Evolutionary conservation across 2,797 vertebrate species (phyloP).

Genomic region (Hyperoplus lanceolatus): DNA sequence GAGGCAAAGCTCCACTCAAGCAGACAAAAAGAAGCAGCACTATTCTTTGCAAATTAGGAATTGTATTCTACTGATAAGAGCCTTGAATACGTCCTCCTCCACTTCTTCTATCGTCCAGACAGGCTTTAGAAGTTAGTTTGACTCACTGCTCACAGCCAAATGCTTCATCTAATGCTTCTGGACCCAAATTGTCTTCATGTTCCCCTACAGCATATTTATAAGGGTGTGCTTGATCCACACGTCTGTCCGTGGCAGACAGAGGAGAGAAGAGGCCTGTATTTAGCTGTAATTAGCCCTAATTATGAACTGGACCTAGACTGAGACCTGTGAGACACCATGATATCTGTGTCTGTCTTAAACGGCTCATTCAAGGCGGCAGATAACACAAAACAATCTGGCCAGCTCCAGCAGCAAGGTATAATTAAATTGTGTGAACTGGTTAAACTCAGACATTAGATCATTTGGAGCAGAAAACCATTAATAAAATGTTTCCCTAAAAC

Average conservation of each 20-base stretch:
- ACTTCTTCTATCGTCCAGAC: conserved; percentile 64
- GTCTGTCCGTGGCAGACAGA: conserved; percentile 60
- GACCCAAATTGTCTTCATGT: conserved; percentile 6
- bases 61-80: conserved; percentile 83
- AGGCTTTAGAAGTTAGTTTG: conserved; percentile 75
- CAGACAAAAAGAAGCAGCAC: conserved; percentile 33
- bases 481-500: conserved; percentile 48
- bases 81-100: conserved; percentile 50
- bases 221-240: conserved; percentile 23
- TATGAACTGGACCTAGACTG: conserved; percentile 75
- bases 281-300: conserved; percentile 77
- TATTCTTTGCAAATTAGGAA: conserved; percentile 84
- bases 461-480: conserved; percentile 63
- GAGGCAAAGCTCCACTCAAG: conserved; percentile 51
- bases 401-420: conserved; percentile 71
- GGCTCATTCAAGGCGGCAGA: conserved; percentile 64
- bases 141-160: conserved; percentile 83
- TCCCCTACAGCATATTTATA: not conserved
- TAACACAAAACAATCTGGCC: conserved; percentile 59
- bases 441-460: conserved; percentile 85
- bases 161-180: conserved; percentile 63
- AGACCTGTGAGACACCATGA: conserved; percentile 84
- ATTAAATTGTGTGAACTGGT: conserved; percentile 83
- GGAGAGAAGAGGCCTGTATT: conserved; percentile 44
- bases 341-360: conserved; percentile 76